Base-by-base conservation (phyloP, 1,140 invertebrate species). In the Musca vetustissima region DNA sequence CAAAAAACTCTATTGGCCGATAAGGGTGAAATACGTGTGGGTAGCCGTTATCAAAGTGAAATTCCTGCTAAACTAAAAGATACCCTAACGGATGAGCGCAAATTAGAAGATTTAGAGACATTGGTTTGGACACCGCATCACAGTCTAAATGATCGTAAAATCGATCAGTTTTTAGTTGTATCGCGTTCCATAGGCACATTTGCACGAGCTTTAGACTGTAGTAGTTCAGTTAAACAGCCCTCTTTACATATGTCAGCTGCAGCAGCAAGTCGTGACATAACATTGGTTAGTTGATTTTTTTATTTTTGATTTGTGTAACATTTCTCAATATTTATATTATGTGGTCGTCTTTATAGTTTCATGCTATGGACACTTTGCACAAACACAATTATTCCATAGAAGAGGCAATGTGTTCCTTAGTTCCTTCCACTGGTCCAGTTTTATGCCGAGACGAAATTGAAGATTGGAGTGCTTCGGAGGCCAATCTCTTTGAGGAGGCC, bases 391-490 rank as follows among this genome's bases (percentile, higher is more conserved):
- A 99, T 84, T 93, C 97, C 80, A 88, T 99, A 77, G 91, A 95
- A 67, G 89, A 91, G 76, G 95, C 97, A 47, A 89, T 98, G 79
- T 92, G 93, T 73, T 96, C 93, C 64, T 87, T 99, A 76, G 97
- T 99, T 76, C 97, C 98, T 36, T 90, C 91, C 64, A 93, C 94
- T 72, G 97, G 97, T 11, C 97, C 98, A 1, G 93, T 99, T 73
- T 87, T 99, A 43, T 99, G 97, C 86, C 88, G 96, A 71, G 98
- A 99, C 86, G 97, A 99, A 86, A 98, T 99, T 93, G 98, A 99
- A 86, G 98, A 99, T 85, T 99, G 98, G 98, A 98, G 96, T 72
- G 95, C 98, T 11, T 95, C 96, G 15, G 98, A 99, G 84, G 97
- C 97, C 19, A 99, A 98, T 86, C 88, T 99, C 32, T 99, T 99